Evolutionary conservation across 1,140 invertebrate species (phyloP), one percentile per base, ranked within the genome.

Genomic region (Psix sp.): DNA sequence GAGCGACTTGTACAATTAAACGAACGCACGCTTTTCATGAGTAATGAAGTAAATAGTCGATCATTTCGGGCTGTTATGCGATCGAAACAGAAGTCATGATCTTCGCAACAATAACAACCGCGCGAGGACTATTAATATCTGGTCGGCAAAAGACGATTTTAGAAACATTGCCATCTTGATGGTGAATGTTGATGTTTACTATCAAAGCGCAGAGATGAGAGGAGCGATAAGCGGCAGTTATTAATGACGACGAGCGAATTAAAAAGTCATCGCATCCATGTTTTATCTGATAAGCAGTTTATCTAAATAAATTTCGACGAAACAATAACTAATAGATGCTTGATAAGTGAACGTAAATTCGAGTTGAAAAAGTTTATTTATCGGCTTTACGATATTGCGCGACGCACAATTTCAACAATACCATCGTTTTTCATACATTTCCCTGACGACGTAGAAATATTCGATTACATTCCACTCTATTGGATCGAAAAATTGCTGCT

Each of bases 401-500:
- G 11, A 9, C 9, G 21, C 1, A 10, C 13, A 36, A 33, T 71
- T 63, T 54, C 39, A 72, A 72, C 49, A 63, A 71, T 51, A 16
- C 35, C 3, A 40, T 46, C 52, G 63, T 73, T 60, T 54, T 43
- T 73, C 59, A 66, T 20, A 45, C 33, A 46, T 35, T 65, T 72
- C 65, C 59, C 7, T 52, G 45, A 52, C 31, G 52, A 52, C 40
- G 59, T 39, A 63, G 36, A 57, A 72, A 40, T 52, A 72, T 65
- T 65, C 52, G 70, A 73, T 73, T 73, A 54, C 52, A 63, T 75
- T 75, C 72, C 72, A 63, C 57, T 70, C 72, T 75, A 75, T 33
- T 59, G 72, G 48, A 68, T 75, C 72, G 72, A 75, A 75, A 75
- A 75, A 75, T 75, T 75, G 59, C 60, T 38, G 18, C 43, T 62